Conservation (phyloP, 2,888 invertebrate genomes). For the Tetragonisca angustula region DNA sequence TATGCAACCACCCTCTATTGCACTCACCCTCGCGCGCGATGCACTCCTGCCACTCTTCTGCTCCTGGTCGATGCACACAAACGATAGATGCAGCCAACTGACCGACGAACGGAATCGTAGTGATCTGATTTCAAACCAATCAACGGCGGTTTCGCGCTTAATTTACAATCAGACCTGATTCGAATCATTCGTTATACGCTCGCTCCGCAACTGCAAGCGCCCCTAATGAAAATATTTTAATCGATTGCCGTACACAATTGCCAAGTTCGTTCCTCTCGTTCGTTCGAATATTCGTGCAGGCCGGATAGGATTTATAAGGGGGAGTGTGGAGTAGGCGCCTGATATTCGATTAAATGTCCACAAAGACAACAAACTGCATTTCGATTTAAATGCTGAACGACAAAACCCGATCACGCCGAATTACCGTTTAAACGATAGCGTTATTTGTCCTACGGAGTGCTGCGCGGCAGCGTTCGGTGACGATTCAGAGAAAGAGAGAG, state of each 20-base stretch:
- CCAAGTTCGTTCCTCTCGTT: slow-evolving; percentile 44
- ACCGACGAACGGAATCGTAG: slow-evolving; percentile 72
- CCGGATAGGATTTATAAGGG: slow-evolving; percentile 35
- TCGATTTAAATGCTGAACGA: slow-evolving; percentile 53
- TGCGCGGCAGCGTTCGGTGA: not conserved
- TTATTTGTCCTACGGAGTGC: not conserved
- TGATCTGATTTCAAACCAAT: slow-evolving; percentile 84
- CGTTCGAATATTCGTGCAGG: slow-evolving; percentile 39
- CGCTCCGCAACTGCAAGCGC: slow-evolving; percentile 53
- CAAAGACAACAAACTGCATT: slow-evolving; percentile 51
- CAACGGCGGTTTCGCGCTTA: slow-evolving; percentile 82
- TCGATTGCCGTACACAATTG: slow-evolving; percentile 63
- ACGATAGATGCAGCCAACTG: slow-evolving; percentile 74
- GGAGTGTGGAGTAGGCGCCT: slow-evolving; percentile 18
- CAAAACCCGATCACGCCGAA: slow-evolving; percentile 33
- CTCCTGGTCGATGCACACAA: slow-evolving; percentile 65
- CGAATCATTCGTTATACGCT: slow-evolving; percentile 72
- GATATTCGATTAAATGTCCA: slow-evolving; percentile 46
- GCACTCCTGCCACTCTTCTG: slow-evolving; percentile 49
- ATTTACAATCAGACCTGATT: slow-evolving; percentile 81
- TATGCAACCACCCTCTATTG: slow-evolving; percentile 53
- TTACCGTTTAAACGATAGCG: slow-evolving; percentile 25
- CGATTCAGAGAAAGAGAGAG: not conserved
- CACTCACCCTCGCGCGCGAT: slow-evolving; percentile 55
- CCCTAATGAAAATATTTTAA: slow-evolving; percentile 73